phyloP scores from a whole-genome alignment of 2,797 vertebrate species.

The Mus spretus region DNA sequence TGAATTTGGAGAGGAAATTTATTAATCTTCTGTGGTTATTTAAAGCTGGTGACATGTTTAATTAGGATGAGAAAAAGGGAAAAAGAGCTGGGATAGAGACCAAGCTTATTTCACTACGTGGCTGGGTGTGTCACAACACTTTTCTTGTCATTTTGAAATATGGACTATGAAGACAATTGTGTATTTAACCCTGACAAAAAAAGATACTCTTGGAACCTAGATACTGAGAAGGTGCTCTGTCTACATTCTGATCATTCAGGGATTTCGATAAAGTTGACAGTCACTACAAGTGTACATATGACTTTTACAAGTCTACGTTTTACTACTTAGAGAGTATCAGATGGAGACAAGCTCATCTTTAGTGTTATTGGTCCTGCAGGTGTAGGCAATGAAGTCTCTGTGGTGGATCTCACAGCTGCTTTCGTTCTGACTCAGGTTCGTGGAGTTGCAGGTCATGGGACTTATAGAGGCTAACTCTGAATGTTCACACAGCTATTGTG shows the following conservation, averaged over 20 bases:
- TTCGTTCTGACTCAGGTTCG: not conserved
- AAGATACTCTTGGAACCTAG: not conserved
- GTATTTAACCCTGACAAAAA: not conserved
- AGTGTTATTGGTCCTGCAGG: not conserved
- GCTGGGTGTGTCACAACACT: not conserved
- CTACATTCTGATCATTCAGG: not conserved
- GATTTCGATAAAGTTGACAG: not conserved
- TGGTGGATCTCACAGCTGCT: too few relatives aligned
- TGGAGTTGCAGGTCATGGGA: not conserved
- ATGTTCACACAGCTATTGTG: not conserved
- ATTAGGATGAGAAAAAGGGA: not conserved
- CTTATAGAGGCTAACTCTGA: not conserved
- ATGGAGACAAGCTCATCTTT: not conserved
- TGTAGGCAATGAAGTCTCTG: not conserved
- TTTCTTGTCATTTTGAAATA: not conserved
- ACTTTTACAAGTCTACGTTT: not conserved
- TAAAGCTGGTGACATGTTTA: constrained; percentile 29
- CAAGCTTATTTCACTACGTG: not conserved
- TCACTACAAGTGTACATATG: not conserved
- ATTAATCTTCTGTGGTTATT: constrained; percentile 26
- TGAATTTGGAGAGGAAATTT: constrained; percentile 44
- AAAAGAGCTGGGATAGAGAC: not conserved
- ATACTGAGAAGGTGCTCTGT: not conserved
- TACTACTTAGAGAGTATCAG: not conserved
- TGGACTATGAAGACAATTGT: not conserved